phyloP scores from a whole-genome alignment of 1,140 invertebrate genomes.

The Thrips palmi region DNA sequence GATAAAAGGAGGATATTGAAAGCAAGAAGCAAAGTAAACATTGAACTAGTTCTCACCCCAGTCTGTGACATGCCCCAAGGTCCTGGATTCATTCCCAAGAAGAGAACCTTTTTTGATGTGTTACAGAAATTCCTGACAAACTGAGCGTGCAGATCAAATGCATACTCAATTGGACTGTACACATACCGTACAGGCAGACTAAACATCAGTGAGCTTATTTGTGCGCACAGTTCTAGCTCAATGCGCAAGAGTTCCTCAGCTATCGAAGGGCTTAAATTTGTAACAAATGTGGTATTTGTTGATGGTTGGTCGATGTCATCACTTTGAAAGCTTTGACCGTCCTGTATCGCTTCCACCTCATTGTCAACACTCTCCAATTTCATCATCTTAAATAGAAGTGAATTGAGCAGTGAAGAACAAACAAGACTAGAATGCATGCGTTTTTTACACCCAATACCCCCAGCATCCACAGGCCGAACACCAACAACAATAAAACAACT shows the following conservation, averaged over 20 bases:
- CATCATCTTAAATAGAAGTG: no score
- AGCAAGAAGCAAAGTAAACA: slow-evolving; percentile 12
- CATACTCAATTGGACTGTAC: slow-evolving; percentile 76
- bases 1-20: slow-evolving; percentile 7
- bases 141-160: slow-evolving; percentile 45
- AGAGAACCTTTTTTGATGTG: slow-evolving; percentile 48
- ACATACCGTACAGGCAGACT: slow-evolving; percentile 36
- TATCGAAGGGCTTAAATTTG: no score
- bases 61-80: slow-evolving; percentile 90
- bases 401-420: no score
- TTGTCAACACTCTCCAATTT: no score
- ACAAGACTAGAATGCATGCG: no score
- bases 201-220: slow-evolving; percentile 23
- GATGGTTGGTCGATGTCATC: no score
- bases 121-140: slow-evolving; percentile 49
- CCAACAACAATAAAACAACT: no score
- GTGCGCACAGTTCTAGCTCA: slow-evolving; percentile 15
- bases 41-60: slow-evolving; percentile 54
- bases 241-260: slow-evolving; percentile 15
- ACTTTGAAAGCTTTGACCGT: no score
- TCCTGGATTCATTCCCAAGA: slow-evolving; percentile 86
- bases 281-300: no score
- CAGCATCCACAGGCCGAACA: no score
- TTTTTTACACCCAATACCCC: no score
- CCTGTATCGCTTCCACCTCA: no score